phyloP scores from a whole-genome alignment of 1,140 invertebrate genomes.

The Antheraea mylitta region DNA sequence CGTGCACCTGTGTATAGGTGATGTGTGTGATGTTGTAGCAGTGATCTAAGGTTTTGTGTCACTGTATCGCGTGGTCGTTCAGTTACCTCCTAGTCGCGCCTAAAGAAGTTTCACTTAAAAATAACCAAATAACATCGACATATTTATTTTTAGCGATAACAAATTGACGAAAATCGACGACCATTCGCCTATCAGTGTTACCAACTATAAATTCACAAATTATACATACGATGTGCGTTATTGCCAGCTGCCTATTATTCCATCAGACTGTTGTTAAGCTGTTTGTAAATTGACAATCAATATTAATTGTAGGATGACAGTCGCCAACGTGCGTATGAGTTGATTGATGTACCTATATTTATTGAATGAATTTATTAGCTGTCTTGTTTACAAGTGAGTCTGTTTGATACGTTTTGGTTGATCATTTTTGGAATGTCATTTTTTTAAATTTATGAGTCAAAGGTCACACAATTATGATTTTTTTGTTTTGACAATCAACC shows the following conservation, averaged over 20 bases:
- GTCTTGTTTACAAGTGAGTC: not conserved
- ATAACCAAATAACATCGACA: not conserved
- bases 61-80: no score
- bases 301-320: constrained; percentile 12
- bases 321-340: constrained; percentile 1
- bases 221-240: not conserved
- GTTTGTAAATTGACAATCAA: constrained; percentile 14
- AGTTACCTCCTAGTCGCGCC: no score
- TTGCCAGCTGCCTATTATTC: constrained; percentile 5
- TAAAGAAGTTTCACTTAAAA: no score
- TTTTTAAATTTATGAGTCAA: no score
- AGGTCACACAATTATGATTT: no score
- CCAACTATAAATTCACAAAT: constrained; percentile 7
- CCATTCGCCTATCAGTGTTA: constrained; percentile 20
- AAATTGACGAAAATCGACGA: constrained; percentile 7
- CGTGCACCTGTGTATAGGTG: no score
- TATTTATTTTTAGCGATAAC: not conserved
- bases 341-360: not conserved
- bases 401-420: not conserved
- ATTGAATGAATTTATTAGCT: not conserved
- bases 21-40: no score
- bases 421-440: no score
- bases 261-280: constrained; percentile 9
- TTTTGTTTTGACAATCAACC: no score
- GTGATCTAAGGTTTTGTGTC: no score